These are phyloP conservation scores for Magallana nippona DNA, from an alignment of 2,888 invertebrate genomes.

Conservation along the genomic window DNA sequence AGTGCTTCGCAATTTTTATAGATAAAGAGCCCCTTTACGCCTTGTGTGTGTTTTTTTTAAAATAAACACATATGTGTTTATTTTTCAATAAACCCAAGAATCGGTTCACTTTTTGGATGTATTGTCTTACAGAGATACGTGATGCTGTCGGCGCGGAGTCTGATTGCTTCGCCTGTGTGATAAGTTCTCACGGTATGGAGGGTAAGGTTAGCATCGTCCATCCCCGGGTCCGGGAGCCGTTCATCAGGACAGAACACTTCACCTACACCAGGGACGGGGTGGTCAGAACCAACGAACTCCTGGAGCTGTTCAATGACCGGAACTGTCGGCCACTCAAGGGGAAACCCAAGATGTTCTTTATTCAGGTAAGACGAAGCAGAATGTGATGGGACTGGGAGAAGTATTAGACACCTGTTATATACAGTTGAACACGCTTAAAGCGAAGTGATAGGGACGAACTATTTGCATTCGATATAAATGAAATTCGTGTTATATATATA, in stretches of 20 bases:
- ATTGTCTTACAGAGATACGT: slow-evolving; percentile 25
- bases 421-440: no score
- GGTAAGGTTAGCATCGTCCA: neutral
- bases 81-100: no score
- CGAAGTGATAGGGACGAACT: no score
- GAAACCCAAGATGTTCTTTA: slow-evolving; percentile 45
- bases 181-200: slow-evolving; percentile 46
- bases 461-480: no score
- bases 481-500: no score
- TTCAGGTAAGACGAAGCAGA: slow-evolving; percentile 35
- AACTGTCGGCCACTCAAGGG: slow-evolving; percentile 34
- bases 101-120: no score
- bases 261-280: slow-evolving; percentile 41
- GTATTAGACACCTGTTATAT: no score
- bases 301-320: slow-evolving; percentile 39
- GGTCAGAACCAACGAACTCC: slow-evolving; percentile 14
- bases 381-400: no score
- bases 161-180: slow-evolving; percentile 46
- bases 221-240: neutral
- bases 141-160: slow-evolving; percentile 14
- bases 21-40: no score
- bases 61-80: no score
- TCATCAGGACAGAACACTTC: slow-evolving; percentile 35
- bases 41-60: no score
- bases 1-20: no score